Evolutionary conservation across 2,113 vertebrate species (phyloP).

Genomic region (Acanthochromis polyacanthus): DNA sequence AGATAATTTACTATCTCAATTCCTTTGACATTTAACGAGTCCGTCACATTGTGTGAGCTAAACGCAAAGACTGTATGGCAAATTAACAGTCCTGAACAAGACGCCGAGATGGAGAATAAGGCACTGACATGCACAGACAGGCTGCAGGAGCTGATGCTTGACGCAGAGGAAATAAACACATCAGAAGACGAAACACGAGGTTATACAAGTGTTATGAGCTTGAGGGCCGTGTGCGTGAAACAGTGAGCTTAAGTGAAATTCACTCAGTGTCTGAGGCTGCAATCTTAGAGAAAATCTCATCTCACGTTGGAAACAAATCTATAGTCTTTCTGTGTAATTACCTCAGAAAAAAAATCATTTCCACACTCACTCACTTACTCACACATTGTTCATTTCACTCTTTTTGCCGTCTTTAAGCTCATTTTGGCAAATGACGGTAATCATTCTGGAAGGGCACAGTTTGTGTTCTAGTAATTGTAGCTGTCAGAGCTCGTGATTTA

Average conservation of each 20-base stretch:
- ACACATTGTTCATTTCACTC: conserved; percentile 13
- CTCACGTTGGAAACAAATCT: conserved; percentile 44
- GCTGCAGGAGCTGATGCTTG: conserved; percentile 15
- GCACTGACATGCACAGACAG: background rate
- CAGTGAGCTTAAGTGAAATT: conserved; percentile 49
- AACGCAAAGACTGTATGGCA: conserved; percentile 9
- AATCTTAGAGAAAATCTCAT: conserved; percentile 33
- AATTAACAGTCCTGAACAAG: conserved; percentile 35
- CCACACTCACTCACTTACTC: conserved; percentile 17
- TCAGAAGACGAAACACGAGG: conserved; percentile 48
- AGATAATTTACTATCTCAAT: conserved; percentile 9
- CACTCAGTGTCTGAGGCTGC: conserved; percentile 14
- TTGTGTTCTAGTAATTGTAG: conserved; percentile 62
- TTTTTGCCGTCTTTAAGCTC: conserved; percentile 45
- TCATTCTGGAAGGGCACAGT: conserved; percentile 44
- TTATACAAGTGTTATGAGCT: conserved; percentile 32
- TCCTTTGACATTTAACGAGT: conserved; percentile 35
- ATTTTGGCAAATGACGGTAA: conserved; percentile 45
- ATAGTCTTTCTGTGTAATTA: conserved; percentile 44
- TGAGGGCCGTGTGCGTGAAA: conserved; percentile 23
- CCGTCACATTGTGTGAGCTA: conserved; percentile 9
- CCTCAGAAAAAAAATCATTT: conserved; percentile 37
- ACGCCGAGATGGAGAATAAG: conserved; percentile 24
- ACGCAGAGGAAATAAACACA: conserved; percentile 62
- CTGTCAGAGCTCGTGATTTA: conserved; percentile 73